phyloP scores from a whole-genome alignment of 2,113 vertebrate species.

The Pseudorasbora parva region DNA sequence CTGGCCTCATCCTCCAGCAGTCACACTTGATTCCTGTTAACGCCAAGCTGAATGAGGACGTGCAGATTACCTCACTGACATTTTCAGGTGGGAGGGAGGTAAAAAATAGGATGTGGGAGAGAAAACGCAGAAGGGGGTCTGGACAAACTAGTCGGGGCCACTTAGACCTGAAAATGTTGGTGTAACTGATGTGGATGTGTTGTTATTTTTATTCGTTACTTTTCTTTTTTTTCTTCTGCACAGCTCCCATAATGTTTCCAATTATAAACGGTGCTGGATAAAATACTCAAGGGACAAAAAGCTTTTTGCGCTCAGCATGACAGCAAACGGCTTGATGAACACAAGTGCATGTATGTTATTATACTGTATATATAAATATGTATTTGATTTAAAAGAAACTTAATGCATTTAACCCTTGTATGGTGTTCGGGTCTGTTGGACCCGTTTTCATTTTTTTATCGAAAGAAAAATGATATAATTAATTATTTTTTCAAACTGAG shows the following conservation, averaged over 20 bases:
- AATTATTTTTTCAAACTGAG: too few relatives aligned
- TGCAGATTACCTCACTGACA: conserved; percentile 25
- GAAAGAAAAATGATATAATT: too few relatives aligned
- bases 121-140: neutral
- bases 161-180: neutral
- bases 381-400: neutral
- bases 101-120: neutral
- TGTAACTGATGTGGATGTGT: neutral
- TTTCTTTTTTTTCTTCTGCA: neutral
- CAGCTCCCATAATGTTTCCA: neutral
- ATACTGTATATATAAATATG: neutral
- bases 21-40: conserved; percentile 24
- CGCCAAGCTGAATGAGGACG: neutral
- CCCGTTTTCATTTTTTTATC: too few relatives aligned
- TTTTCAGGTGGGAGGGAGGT: conserved; percentile 7
- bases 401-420: neutral
- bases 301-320: conserved; percentile 24
- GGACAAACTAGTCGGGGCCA: neutral
- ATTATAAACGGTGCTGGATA: neutral
- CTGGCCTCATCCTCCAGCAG: conserved; percentile 26
- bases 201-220: neutral
- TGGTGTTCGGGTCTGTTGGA: too few relatives aligned
- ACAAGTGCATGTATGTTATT: conserved; percentile 16
- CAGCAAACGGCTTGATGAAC: neutral
- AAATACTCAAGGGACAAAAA: conserved; percentile 11